Percentiles rank a stretch among this genome's conserved stretches.
These are phyloP conservation scores for Spinibarbus caldwelli DNA, from an alignment of 2,797 vertebrate genomes.

Conservation along the genomic window DNA sequence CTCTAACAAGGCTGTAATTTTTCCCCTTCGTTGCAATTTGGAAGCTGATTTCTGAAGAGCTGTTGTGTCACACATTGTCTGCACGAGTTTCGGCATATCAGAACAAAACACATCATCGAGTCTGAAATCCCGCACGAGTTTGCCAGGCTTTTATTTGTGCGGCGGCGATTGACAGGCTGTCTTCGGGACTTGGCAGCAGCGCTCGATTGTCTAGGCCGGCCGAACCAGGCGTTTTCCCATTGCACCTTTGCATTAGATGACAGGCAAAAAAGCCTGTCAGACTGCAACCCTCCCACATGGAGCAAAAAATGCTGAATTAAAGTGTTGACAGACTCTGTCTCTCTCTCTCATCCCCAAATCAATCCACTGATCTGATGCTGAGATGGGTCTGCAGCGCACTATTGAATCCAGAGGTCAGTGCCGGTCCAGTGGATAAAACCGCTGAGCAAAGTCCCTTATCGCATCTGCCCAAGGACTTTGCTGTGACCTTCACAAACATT, in stretches of 20 bases:
- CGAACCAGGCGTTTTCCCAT: conserved; percentile 68
- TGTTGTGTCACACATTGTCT: conserved; percentile 25
- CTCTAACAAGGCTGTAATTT: neutral
- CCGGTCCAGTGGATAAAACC: conserved; percentile 48
- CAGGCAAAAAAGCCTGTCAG: conserved; percentile 73
- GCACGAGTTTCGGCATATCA: neutral
- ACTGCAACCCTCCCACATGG: conserved; percentile 58
- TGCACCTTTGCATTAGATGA: conserved; percentile 68
- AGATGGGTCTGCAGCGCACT: conserved; percentile 31
- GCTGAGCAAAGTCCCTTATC: conserved; percentile 44
- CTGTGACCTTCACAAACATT: conserved; percentile 40
- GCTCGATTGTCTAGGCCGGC: conserved; percentile 28
- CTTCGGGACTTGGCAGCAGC: conserved; percentile 52
- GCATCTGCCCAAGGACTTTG: conserved; percentile 8
- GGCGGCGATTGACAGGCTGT: conserved; percentile 72
- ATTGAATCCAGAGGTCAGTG: conserved; percentile 46
- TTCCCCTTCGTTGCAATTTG: neutral
- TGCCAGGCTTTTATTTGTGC: conserved; percentile 44
- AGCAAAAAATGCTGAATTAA: conserved; percentile 67
- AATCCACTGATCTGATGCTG: conserved; percentile 32
- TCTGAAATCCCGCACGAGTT: conserved; percentile 8
- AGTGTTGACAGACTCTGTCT: conserved; percentile 32
- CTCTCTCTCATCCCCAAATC: conserved; percentile 30
- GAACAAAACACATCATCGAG: conserved; percentile 13
- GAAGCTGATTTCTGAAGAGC: conserved; percentile 9